Evolutionary conservation across 2,113 vertebrate species (phyloP).

Genomic region (Gymnarchus niloticus): DNA sequence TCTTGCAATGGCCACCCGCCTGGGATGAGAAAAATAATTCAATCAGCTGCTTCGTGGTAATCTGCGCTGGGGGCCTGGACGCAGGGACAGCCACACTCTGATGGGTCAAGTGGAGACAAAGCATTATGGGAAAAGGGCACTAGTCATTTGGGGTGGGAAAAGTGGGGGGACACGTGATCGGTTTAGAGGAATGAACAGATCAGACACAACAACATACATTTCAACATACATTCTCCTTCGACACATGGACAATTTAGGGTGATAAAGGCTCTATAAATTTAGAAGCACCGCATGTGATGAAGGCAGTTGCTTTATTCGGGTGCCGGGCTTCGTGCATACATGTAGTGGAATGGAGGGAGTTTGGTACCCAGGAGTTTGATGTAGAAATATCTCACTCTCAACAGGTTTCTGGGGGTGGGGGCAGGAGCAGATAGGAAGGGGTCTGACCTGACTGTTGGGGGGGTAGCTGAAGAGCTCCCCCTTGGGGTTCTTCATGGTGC

Average conservation of each 20-base stretch:
- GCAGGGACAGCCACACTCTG: conserved; percentile 73
- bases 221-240: background rate
- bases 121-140: conserved; percentile 67
- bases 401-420: background rate
- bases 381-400: background rate
- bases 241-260: background rate
- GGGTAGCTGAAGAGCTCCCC: conserved; percentile 89
- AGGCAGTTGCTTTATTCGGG: background rate
- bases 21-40: conserved; percentile 73
- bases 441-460: conserved; percentile 82
- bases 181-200: background rate
- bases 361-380: background rate
- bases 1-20: conserved; percentile 98
- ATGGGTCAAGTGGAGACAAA: conserved; percentile 74
- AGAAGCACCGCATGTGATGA: background rate
- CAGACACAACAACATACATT: background rate
- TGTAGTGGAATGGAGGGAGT: background rate
- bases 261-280: background rate
- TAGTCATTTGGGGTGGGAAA: conserved; percentile 43
- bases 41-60: conserved; percentile 79
- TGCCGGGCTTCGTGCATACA: background rate
- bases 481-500: conserved; percentile 94
- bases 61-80: conserved; percentile 75
- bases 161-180: background rate
- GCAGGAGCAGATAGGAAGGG: background rate